These are phyloP conservation scores for Gila robusta DNA, from an alignment of 2,797 vertebrate species.

Conservation along the genomic window DNA sequence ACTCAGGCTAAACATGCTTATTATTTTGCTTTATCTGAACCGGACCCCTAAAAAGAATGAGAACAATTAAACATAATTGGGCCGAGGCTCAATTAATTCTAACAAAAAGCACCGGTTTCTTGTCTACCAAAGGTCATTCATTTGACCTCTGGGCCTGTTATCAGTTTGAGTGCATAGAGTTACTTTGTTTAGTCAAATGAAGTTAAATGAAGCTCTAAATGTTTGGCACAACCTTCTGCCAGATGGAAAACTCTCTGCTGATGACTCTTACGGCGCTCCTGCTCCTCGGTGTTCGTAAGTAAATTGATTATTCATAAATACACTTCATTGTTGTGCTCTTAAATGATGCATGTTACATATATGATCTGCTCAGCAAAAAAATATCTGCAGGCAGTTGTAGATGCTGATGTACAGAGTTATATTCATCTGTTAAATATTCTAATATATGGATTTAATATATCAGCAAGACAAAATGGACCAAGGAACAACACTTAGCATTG, in stretches of 20 bases:
- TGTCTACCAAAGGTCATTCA: background rate
- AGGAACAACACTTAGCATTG: background rate
- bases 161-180: background rate
- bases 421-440: background rate
- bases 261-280: slow-evolving; percentile 58
- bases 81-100: background rate
- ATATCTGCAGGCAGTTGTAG: background rate
- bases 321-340: background rate
- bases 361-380: background rate
- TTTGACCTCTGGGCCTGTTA: slow-evolving; percentile 40
- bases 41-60: background rate
- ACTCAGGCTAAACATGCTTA: background rate
- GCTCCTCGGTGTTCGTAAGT: slow-evolving; percentile 67
- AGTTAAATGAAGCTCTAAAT: background rate
- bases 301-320: slow-evolving; percentile 1
- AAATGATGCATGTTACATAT: background rate
- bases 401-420: background rate
- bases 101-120: background rate
- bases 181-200: slow-evolving; percentile 2
- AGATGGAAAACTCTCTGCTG: slow-evolving; percentile 69
- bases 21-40: background rate
- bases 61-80: background rate
- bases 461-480: background rate
- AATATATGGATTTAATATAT: background rate
- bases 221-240: slow-evolving; percentile 23